Evolutionary conservation across 2,113 vertebrate species (phyloP), one percentile per base, ranked within the genome.

Genomic region (Prochilodus magdalenae): DNA sequence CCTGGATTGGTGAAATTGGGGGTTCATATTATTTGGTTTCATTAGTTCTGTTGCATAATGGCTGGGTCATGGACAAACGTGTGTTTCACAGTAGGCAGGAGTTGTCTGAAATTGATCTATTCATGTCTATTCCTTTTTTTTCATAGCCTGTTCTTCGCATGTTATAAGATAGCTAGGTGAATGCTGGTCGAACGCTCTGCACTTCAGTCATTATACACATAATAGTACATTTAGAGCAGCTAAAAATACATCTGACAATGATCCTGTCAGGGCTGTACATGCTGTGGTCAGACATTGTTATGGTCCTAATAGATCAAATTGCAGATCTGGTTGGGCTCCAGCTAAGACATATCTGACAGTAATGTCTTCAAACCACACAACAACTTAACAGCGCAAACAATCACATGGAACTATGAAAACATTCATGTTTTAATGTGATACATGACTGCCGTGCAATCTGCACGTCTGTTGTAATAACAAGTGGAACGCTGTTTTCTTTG

Each of bases 391-490:
- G 22, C 10, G 12, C 53, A 59, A 79, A 70, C 67, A 60, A 60
- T 80, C 26, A 11, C 24, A 11, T 57, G 10, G 55, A 63, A 75
- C 40, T 70, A 75, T 67, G 27, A 79, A 77, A 81, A 74, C 40
- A 49, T 84, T 66, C 62, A 44, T 55, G 16, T 3, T 70, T 36
- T 44, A 72, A 75, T 51, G 24, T 63, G 55, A 74, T 73, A 73
- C 59, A 72, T 15, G 24, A 53, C 36, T 51, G 27, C 40, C 15
- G 26, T 5, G 49, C 16, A 4, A 47, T 69, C 62, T 66, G 51
- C 65, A 76, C 29, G 5, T 62, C 30, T 36, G 36, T 49, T 70
- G 33, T 16, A 59, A 76, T 70, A 29, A 36, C 16, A 6, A 51
- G 71, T 1, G 59, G 10, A 13, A 24, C n/a, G 47, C 36, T 30